Evolutionary conservation across 2,888 invertebrate genomes (phyloP).

Genomic region (Drosophila villosipedis): DNA sequence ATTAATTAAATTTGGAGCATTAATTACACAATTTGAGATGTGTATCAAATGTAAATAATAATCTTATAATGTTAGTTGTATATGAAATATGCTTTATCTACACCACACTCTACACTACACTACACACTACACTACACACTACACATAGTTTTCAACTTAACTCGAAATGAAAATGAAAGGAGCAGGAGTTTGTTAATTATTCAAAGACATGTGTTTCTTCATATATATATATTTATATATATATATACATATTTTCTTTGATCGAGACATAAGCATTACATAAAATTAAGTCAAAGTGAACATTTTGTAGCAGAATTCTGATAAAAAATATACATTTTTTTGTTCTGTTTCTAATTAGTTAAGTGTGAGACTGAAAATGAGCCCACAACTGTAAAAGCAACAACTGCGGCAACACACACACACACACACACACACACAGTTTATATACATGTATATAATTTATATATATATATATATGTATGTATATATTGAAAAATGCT

Average conservation of each 20-base stretch:
- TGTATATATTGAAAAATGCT: conserved; percentile 60
- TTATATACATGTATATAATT: conserved; percentile 8
- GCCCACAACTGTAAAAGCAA: conserved; percentile 52
- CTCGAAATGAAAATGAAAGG: conserved; percentile 26
- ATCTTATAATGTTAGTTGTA: conserved; percentile 50
- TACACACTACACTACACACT: conserved; percentile 8
- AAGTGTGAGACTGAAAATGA: conserved; percentile 76
- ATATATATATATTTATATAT: conserved; percentile 10
- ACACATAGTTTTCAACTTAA: conserved; percentile 22
- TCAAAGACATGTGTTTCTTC: conserved; percentile 14
- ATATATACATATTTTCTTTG: conserved; percentile 16
- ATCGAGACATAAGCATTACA: conserved; percentile 32
- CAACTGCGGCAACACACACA: conserved; percentile 30
- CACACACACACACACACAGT: conserved; percentile 20
- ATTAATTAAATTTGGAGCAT: conserved; percentile 26
- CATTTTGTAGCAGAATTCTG: conserved; percentile 38
- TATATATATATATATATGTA: conserved; percentile 17
- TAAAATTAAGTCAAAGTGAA: conserved; percentile 33
- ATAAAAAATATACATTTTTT: conserved; percentile 8
- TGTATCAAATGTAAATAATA: conserved; percentile 63
- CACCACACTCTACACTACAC: conserved; percentile 12
- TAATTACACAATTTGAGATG: conserved; percentile 54
- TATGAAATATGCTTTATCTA: conserved; percentile 60
- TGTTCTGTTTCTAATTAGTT: conserved; percentile 49
- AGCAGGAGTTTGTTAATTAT: conserved; percentile 25